Evolutionary conservation across 2,113 vertebrate species (phyloP).

Genomic region (Thoracochromis brauschi): DNA sequence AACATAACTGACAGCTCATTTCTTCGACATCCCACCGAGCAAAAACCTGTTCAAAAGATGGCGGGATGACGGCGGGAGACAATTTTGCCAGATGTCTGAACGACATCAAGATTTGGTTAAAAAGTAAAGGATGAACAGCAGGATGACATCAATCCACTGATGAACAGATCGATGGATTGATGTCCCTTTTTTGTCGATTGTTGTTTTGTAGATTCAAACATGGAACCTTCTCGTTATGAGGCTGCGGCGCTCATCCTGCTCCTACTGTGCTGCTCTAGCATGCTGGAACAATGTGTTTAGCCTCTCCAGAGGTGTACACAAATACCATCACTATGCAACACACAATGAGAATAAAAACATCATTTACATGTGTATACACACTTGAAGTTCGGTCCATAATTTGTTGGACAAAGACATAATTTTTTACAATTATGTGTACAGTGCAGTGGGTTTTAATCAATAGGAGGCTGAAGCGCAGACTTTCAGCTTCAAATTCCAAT

Average conservation of each 20-base stretch:
- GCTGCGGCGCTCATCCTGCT: not conserved
- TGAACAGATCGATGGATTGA: not conserved
- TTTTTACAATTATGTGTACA: not conserved
- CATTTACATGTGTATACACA: not conserved
- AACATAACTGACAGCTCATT: conserved; percentile 1
- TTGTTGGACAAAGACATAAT: not conserved
- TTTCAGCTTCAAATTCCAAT: not conserved
- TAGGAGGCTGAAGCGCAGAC: not conserved
- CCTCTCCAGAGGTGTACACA: not conserved
- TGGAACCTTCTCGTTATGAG: not conserved
- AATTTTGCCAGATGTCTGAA: not conserved
- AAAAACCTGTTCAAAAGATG: not conserved
- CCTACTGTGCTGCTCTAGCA: not conserved
- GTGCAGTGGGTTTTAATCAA: not conserved
- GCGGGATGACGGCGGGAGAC: not conserved
- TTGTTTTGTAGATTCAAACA: not conserved
- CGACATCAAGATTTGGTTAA: not conserved
- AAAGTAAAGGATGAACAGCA: not conserved
- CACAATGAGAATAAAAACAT: not conserved
- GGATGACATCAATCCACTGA: not conserved
- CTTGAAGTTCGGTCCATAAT: not conserved
- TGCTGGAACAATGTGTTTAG: not conserved
- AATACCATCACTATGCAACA: not conserved
- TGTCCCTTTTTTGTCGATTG: not conserved
- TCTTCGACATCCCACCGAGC: not conserved